phyloP scores from a whole-genome alignment of 2,888 invertebrate species.

The Protophormia terraenovae region DNA sequence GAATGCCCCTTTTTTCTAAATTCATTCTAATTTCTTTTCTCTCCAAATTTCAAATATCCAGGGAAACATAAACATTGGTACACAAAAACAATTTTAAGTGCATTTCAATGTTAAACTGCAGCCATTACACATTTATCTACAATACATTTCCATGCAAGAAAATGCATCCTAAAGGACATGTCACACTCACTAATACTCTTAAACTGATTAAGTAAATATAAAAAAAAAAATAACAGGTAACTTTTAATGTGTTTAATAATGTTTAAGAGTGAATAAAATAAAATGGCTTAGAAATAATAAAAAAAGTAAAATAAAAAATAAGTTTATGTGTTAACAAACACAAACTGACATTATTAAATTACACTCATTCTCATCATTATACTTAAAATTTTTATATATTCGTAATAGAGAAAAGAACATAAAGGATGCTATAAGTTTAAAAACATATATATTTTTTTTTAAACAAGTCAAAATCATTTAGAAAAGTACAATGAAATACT shows the following conservation, averaged over 20 bases:
- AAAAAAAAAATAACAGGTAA: constrained; percentile 22
- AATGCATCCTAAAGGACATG: constrained; percentile 43
- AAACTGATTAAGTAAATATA: not conserved
- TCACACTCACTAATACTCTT: not conserved
- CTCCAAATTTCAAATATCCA: not conserved
- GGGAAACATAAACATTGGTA: not conserved
- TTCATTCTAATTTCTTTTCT: no score
- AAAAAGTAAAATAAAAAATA: not conserved
- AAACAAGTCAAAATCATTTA: not conserved
- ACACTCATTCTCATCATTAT: constrained; percentile 10
- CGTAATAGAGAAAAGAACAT: not conserved
- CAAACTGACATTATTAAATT: constrained; percentile 28
- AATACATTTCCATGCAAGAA: not conserved
- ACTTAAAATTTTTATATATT: not conserved
- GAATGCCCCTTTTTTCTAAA: no score
- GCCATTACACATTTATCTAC: not conserved
- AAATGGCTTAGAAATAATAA: constrained; percentile 6
- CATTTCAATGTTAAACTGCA: constrained; percentile 38
- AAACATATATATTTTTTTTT: not conserved
- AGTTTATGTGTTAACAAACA: constrained; percentile 36
- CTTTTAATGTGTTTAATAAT: constrained; percentile 19
- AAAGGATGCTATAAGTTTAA: not conserved
- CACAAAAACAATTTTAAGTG: constrained; percentile 37
- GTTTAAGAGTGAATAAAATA: not conserved
- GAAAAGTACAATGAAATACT: not conserved